Conservation (phyloP, 2,888 invertebrate genomes). For the Parnassius apollo region DNA sequence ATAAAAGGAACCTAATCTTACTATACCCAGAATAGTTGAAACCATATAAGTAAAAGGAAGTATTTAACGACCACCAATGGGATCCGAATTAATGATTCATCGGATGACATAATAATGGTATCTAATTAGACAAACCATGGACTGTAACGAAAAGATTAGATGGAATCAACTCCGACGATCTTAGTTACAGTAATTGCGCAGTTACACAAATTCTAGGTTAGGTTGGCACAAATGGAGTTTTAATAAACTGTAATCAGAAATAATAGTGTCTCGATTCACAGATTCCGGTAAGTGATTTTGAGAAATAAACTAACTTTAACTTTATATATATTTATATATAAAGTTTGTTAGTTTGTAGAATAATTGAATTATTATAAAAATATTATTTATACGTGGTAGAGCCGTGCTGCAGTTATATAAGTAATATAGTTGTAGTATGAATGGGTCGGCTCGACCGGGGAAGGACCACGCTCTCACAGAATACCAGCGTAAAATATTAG, state of each 20-base stretch:
- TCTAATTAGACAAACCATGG: constrained; percentile 3
- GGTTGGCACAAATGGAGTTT: constrained; percentile 5
- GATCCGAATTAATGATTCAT: neutral
- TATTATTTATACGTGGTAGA: no score
- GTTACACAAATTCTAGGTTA: neutral
- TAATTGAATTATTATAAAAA: no score
- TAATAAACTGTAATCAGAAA: constrained; percentile 20
- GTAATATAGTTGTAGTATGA: no score
- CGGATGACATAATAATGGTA: constrained; percentile 3
- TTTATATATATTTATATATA: no score
- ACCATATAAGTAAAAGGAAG: no score
- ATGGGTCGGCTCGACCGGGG: no score
- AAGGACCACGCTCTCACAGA: no score
- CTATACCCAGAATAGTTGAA: no score
- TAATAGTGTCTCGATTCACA: constrained; percentile 11
- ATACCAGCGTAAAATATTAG: no score
- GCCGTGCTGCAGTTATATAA: no score
- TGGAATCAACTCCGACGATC: constrained; percentile 8
- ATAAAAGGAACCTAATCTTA: no score
- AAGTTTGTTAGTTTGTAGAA: no score
- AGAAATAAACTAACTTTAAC: neutral
- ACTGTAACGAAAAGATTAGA: constrained; percentile 1
- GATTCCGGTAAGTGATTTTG: constrained; percentile 12
- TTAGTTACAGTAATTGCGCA: constrained; percentile 6
- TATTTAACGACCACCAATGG: neutral